Evolutionary conservation across 2,113 vertebrate species (phyloP), one percentile per base, ranked within the genome.

Genomic region (Equus quagga): DNA sequence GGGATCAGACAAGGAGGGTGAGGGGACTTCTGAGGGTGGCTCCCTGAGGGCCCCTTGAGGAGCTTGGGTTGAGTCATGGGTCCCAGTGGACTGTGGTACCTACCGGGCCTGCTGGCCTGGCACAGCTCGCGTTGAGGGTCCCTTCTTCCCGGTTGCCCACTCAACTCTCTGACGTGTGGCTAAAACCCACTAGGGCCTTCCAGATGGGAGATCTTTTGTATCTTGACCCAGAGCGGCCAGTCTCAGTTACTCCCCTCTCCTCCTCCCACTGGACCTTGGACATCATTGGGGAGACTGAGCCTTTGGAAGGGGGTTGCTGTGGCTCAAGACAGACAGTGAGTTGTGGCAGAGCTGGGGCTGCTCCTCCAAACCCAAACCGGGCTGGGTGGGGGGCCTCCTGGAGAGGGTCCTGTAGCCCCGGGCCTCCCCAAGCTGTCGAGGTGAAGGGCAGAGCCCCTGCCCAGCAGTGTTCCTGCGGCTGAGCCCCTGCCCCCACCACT

Each of bases 181-280:
- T 24, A n/a, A 46, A 54, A 69, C 70, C 14, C 12, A 6, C 13
- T 14, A 11, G 49, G 21, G 76, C 23, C 44, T 65, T 1, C 9
- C 4, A 17, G 56, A 8, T 31, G 19, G 26, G 65, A 51, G 75
- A 31, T 21, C 14, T 9, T 49, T 69, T 3, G 8, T 4, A 0
- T 65, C 49, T 41, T 8, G 26, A 21, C 33, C n/a, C 2, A 2
- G 24, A n/a, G 44, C 31, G 19, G 36, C 2, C 4, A 2, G 64
- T 13, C 36, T 70, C 12, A 10, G 70, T 26, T 14, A 17, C 36
- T 62, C n/a, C 26, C 10, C 1, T 5, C 8, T 8, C 8, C 0
- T 7, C 4, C 6, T 8, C 60, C 23, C 54, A 0, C 0, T 1
- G 21, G 54, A 69, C 36, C 21, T 64, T 0, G 3, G 65, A 17